Evolutionary conservation across 2,888 invertebrate genomes (phyloP).

Genomic region (Hoplodrina ambigua): DNA sequence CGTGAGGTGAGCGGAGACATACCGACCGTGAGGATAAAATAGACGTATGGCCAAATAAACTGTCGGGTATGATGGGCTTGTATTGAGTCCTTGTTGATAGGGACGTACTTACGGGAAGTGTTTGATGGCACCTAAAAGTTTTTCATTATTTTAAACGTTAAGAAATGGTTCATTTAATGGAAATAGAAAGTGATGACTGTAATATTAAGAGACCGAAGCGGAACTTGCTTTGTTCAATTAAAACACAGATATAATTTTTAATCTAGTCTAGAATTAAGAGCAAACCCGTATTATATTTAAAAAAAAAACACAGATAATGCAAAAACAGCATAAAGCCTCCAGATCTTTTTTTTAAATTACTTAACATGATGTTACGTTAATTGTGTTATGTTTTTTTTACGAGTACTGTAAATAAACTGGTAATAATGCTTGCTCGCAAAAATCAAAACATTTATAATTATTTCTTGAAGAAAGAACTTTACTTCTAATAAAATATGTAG

Average conservation of each 20-base stretch:
- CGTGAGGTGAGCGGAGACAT: conserved; percentile 39
- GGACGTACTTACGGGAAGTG: neutral
- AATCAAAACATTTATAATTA: no score
- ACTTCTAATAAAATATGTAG: neutral
- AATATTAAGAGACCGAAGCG: neutral
- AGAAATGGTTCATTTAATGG: neutral
- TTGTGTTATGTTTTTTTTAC: no score
- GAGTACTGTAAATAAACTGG: no score
- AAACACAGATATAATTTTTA: no score
- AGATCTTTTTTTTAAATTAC: no score
- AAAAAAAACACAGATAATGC: no score
- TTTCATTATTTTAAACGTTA: neutral
- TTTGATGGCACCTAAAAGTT: neutral
- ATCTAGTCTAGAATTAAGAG: no score
- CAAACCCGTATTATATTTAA: no score
- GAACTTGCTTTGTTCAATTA: neutral
- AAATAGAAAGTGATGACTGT: neutral
- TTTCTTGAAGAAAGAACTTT: neutral
- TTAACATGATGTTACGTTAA: no score
- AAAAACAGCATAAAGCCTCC: no score
- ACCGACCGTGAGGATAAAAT: conserved; percentile 38
- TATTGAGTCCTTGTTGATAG: conserved; percentile 28
- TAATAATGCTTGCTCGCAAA: no score
- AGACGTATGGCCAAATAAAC: conserved; percentile 21
- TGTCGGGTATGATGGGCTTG: conserved; percentile 14